A percentile compares a stretch with the other conserved stretches of the same genome.
Conservation (phyloP, 2,797 vertebrate species). For the Loriculus beryllinus region DNA sequence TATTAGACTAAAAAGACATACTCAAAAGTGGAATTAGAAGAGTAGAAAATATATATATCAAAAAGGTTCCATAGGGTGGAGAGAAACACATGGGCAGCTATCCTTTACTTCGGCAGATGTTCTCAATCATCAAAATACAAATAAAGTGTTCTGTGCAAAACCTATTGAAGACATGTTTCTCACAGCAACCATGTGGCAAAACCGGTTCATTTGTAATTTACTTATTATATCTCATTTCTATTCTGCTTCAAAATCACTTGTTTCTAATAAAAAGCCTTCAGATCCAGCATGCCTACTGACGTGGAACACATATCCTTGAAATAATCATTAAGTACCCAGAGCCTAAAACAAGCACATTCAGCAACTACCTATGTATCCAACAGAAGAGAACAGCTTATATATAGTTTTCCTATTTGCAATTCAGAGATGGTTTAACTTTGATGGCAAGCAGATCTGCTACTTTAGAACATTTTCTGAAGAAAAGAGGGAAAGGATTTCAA, state of each 20-base stretch:
- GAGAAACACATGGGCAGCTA: not conserved
- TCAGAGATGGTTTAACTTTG: not conserved
- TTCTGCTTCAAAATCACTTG: not conserved
- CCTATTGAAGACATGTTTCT: not conserved
- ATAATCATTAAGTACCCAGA: not conserved
- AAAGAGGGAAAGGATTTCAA: not conserved
- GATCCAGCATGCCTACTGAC: not conserved
- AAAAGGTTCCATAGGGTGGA: not conserved
- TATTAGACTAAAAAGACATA: not conserved
- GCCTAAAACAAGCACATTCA: not conserved
- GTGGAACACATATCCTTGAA: not conserved
- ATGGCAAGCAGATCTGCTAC: not conserved
- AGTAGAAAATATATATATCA: not conserved
- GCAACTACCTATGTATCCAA: not conserved
- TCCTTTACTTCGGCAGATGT: not conserved
- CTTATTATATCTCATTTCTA: not conserved
- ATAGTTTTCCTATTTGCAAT: not conserved
- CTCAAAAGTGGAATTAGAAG: not conserved
- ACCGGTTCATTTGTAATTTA: not conserved
- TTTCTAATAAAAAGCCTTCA: not conserved
- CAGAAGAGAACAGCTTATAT: not conserved
- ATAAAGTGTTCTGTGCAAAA: not conserved
- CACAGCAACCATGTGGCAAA: not conserved
- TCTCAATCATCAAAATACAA: constrained; percentile 5
- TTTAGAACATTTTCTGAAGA: not conserved